A percentile compares a stretch with the other conserved stretches of the same genome.
Conservation (phyloP, 2,888 invertebrate genomes). For the Matsumyia berberina region DNA sequence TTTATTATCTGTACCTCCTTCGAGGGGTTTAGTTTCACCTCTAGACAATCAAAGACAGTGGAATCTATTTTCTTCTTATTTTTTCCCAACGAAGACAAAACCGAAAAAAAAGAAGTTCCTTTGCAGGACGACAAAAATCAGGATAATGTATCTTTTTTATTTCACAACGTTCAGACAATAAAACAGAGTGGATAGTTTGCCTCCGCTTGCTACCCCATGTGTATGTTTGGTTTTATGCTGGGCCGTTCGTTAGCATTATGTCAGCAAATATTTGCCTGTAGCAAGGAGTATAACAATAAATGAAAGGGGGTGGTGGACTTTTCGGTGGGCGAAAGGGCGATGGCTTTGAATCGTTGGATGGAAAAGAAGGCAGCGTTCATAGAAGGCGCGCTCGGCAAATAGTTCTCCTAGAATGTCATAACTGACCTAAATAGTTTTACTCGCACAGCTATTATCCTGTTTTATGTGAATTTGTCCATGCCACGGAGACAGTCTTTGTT, state of each 20-base stretch:
- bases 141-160: conserved; percentile 55
- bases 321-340: conserved; percentile 10
- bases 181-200: conserved; percentile 39
- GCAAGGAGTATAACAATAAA: conserved; percentile 44
- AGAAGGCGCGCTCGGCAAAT: conserved; percentile 16
- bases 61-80: conserved; percentile 20
- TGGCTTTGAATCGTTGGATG: conserved; percentile 10
- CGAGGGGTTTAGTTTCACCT: conserved; percentile 45
- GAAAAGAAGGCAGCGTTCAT: background rate
- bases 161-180: conserved; percentile 51
- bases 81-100: conserved; percentile 1
- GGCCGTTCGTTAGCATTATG: conserved; percentile 64
- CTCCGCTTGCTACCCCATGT: conserved; percentile 3
- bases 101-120: background rate
- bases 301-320: too few species aligned
- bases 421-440: conserved; percentile 70
- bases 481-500: conserved; percentile 40
- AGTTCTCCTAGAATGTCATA: conserved; percentile 38
- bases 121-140: conserved; percentile 46
- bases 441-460: conserved; percentile 42
- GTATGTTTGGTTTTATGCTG: conserved; percentile 11
- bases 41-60: conserved; percentile 27
- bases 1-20: conserved; percentile 45
- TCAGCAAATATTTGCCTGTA: conserved; percentile 69
- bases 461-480: conserved; percentile 9